phyloP scores from a whole-genome alignment of 2,113 vertebrate species.

The Numenius arquata region DNA sequence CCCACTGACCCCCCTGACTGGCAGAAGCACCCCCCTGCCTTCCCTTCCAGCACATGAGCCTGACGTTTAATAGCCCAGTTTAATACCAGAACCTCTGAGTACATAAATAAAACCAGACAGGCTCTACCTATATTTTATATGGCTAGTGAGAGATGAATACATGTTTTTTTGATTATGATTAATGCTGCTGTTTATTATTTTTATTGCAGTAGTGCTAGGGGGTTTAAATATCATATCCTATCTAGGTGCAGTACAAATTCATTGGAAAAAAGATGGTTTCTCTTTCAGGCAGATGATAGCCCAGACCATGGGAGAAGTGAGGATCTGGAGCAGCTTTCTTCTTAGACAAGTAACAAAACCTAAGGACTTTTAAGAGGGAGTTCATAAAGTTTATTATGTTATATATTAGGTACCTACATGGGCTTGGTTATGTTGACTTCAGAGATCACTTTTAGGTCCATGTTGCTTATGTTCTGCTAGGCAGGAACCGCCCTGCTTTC shows the following conservation, averaged over 20 bases:
- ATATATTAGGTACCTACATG: neutral
- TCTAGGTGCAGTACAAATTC: neutral
- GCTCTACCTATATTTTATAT: conserved; percentile 35
- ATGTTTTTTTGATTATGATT: conserved; percentile 49
- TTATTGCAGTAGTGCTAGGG: conserved; percentile 6
- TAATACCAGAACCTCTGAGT: conserved; percentile 25
- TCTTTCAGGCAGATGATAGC: neutral
- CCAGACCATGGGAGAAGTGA: fast-evolving
- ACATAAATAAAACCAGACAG: conserved; percentile 51
- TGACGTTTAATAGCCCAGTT: neutral
- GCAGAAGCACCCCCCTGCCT: neutral
- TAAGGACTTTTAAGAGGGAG: neutral
- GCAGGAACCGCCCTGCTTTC: neutral
- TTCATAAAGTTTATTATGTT: neutral
- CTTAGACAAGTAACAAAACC: neutral
- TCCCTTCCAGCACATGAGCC: neutral
- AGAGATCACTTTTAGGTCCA: neutral
- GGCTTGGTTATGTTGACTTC: neutral
- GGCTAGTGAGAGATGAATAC: conserved; percentile 22
- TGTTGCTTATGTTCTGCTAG: neutral
- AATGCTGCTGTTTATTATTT: conserved; percentile 45
- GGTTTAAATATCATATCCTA: neutral
- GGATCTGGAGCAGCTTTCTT: neutral
- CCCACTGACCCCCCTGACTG: neutral
- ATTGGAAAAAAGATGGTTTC: neutral